Evolutionary conservation across 2,888 invertebrate genomes (phyloP), one percentile per base, ranked within the genome.

Genomic region (Cenopis cana): DNA sequence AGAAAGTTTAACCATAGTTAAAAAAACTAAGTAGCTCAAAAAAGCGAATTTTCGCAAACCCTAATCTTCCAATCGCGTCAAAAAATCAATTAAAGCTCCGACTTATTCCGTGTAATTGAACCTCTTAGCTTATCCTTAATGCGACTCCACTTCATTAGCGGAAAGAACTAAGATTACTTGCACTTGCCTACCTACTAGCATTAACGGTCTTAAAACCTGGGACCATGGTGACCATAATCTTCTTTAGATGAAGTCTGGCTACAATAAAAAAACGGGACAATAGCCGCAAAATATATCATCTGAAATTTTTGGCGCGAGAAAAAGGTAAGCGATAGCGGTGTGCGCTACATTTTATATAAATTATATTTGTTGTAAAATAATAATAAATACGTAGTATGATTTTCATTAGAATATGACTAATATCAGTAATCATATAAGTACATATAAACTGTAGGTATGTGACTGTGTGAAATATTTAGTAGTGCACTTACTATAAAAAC

Each of bases 61-160:
- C 24, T 50, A 50, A 64, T 62, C 52, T 55, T 46, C 14, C 3
- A 14, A 49, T 36, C 10, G 50, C 36, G 46, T 36, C 29, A 59
- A 65, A 41, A 61, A 65, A 65, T 41, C 38, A 50, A 59, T 52
- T 57, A 54, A 64, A 33, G 14, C 18, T 17, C 36, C 12, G 29
- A 54, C 60, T 69, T 59, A 69, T 69, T 69, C 57, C 69, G 41
- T 52, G 24, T 65, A 69, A 54, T 59, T 65, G 52, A 64, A 69
- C 64, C 52, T 41, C 29, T 69, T 38, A 62, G 49, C 56, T 62
- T 64, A 65, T 69, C 57, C 29, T 57, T 57, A 29, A 36, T 38
- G 64, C 69, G 52, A 65, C 57, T 69, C 50, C 20, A 57, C 50
- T 69, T 65, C 50, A 65, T 69, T 69, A 59, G 59, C 20, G 56